Percentiles rank a stretch among this genome's conserved stretches.
phyloP scores from a whole-genome alignment of 2,888 invertebrate species.

The Diaprepes abbreviatus region DNA sequence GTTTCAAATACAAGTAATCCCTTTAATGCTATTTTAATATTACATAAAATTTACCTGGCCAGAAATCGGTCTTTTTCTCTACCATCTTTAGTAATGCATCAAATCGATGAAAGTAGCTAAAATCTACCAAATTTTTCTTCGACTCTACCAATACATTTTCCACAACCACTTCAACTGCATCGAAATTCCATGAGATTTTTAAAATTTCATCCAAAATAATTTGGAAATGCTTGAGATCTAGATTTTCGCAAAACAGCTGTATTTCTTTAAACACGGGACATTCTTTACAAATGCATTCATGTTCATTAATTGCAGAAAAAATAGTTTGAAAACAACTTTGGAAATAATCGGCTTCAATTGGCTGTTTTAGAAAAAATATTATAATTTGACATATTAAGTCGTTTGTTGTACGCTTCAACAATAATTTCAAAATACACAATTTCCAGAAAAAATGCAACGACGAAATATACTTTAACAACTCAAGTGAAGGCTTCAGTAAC shows the following conservation, averaged over 20 bases:
- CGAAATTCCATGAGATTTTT: not conserved
- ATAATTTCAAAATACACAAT: not conserved
- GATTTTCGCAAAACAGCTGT: not conserved
- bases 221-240: not conserved
- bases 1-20: too few species aligned
- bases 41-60: too few species aligned
- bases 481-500: not conserved
- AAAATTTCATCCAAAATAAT: conserved; percentile 9
- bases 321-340: too few species aligned
- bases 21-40: too few species aligned
- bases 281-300: not conserved
- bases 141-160: not conserved
- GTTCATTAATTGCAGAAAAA: not conserved
- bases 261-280: not conserved
- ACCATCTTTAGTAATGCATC: not conserved
- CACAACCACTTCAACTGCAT: not conserved
- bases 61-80: too few species aligned
- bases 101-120: not conserved
- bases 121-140: not conserved
- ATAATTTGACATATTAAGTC: not conserved
- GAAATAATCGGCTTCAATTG: not conserved
- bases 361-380: not conserved
- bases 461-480: not conserved
- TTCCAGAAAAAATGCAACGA: not conserved
- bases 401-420: not conserved